Evolutionary conservation across 2,888 invertebrate species (phyloP).

Genomic region (Formica aserva): DNA sequence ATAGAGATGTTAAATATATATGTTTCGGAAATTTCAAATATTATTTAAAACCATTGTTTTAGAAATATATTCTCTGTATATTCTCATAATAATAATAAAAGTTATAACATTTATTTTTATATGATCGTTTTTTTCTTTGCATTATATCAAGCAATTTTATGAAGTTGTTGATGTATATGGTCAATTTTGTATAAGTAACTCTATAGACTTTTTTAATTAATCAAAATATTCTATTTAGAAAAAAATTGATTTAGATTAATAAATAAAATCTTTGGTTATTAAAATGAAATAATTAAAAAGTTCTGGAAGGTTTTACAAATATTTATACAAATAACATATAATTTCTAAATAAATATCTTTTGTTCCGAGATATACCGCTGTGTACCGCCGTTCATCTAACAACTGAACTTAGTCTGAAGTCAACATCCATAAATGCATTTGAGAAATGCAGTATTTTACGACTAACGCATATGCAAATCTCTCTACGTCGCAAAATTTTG

Average conservation of each 20-base stretch:
- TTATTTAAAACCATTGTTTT: not conserved
- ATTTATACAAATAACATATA: not conserved
- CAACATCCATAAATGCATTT: conserved; percentile 6
- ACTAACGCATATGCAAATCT: not conserved
- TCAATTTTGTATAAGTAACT: not conserved
- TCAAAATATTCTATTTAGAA: not conserved
- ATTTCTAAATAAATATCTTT: not conserved
- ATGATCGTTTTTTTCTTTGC: not conserved
- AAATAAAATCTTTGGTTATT: not conserved
- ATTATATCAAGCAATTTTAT: not conserved
- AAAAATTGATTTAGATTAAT: not conserved
- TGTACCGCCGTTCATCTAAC: conserved; percentile 1
- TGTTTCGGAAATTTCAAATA: not conserved
- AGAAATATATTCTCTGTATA: not conserved
- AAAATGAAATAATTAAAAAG: not conserved
- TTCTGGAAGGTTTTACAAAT: not conserved
- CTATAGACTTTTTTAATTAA: not conserved
- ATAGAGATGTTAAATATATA: not conserved
- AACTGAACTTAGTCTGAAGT: conserved; percentile 21
- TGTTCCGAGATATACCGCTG: not conserved
- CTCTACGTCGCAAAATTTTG: not conserved
- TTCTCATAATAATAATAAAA: not conserved
- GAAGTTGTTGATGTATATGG: not conserved
- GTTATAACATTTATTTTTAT: not conserved
- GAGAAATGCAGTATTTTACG: not conserved